phyloP scores from a whole-genome alignment of 2,888 invertebrate species.

The Lepidocyrtinus sp. region DNA sequence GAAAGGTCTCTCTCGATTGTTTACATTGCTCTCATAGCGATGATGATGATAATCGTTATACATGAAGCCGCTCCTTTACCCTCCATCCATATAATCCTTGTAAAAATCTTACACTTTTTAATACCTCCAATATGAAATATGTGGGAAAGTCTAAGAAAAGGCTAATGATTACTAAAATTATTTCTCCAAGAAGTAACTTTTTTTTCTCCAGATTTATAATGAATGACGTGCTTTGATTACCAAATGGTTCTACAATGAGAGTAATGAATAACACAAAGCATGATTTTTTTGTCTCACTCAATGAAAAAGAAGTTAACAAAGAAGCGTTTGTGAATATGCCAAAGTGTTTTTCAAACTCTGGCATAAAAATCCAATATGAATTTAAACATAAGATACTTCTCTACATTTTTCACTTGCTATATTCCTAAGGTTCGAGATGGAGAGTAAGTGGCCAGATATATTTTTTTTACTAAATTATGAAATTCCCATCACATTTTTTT shows the following conservation, averaged over 20 bases:
- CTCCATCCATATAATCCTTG: constrained; percentile 50
- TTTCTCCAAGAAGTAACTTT: constrained; percentile 10
- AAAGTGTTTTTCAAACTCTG: neutral
- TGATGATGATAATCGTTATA: constrained; percentile 38
- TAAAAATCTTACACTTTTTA: constrained; percentile 48
- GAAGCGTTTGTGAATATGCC: neutral
- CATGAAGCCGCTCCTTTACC: constrained; percentile 16
- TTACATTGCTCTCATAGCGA: constrained; percentile 34
- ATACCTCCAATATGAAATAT: constrained; percentile 36
- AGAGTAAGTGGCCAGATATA: constrained; percentile 24
- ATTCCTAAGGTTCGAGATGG: neutral
- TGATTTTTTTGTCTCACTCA: neutral
- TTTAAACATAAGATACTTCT: constrained; percentile 34
- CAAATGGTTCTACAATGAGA: constrained; percentile 18
- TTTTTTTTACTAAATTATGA: constrained; percentile 32
- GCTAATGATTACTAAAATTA: constrained; percentile 48
- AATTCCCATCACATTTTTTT: constrained; percentile 25
- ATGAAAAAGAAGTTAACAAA: no score
- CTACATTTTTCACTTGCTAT: constrained; percentile 15
- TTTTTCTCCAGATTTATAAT: constrained; percentile 30
- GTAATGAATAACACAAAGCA: neutral
- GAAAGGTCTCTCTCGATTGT: constrained; percentile 28
- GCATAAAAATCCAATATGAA: constrained; percentile 11
- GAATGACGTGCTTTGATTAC: constrained; percentile 50
- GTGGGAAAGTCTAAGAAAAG: constrained; percentile 5